Percentiles rank a stretch among this genome's conserved stretches.
These are phyloP conservation scores for Apotomis capreana DNA, from an alignment of 2,888 invertebrate genomes.

Conservation along the genomic window DNA sequence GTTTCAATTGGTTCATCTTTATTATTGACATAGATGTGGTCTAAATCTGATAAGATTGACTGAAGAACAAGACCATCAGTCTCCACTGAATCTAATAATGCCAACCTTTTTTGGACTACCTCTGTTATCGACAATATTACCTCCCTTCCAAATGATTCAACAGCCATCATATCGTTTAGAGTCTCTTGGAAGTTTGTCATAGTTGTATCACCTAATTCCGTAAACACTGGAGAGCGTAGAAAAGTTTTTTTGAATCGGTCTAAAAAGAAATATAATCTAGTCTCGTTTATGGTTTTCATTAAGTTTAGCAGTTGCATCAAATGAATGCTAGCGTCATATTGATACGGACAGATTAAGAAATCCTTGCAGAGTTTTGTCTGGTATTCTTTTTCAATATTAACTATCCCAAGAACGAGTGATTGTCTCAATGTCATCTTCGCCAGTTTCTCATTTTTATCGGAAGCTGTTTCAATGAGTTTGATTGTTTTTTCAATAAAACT, in stretches of 20 bases:
- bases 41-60: slow-evolving; percentile 41
- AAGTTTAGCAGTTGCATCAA: slow-evolving; percentile 54
- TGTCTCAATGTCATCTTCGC: slow-evolving; percentile 55
- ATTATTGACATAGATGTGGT: slow-evolving; percentile 36
- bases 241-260: slow-evolving; percentile 50
- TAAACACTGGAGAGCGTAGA: slow-evolving; percentile 31
- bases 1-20: slow-evolving; percentile 28
- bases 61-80: slow-evolving; percentile 40
- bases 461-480: slow-evolving; percentile 50
- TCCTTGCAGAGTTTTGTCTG: slow-evolving; percentile 59
- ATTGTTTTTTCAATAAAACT: slow-evolving; percentile 59
- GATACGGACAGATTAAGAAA: slow-evolving; percentile 54
- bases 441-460: slow-evolving; percentile 42
- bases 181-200: slow-evolving; percentile 5
- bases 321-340: slow-evolving; percentile 54
- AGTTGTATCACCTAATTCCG: not conserved
- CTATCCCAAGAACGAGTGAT: slow-evolving; percentile 55
- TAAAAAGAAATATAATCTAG: slow-evolving; percentile 54
- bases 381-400: slow-evolving; percentile 59
- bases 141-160: not conserved
- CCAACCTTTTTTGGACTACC: slow-evolving; percentile 11
- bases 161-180: slow-evolving; percentile 11
- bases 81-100: not conserved
- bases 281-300: slow-evolving; percentile 51
- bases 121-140: slow-evolving; percentile 9